These are phyloP conservation scores for Oenanthe melanoleuca DNA, from an alignment of 2,113 vertebrate species.

Conservation along the genomic window DNA sequence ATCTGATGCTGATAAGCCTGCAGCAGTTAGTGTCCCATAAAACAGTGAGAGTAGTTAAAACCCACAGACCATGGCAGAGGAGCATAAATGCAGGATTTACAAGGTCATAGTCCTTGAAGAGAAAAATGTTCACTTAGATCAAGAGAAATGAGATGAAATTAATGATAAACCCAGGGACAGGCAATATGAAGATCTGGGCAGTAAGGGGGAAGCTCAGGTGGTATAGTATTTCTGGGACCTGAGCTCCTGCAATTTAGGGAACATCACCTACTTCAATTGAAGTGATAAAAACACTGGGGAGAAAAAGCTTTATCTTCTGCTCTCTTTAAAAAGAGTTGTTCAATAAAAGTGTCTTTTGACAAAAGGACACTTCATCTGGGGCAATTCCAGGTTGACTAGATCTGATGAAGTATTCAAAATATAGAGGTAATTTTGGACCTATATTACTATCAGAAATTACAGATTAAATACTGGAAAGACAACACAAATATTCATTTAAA, in stretches of 20 bases:
- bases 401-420: not conserved
- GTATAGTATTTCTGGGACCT: not conserved
- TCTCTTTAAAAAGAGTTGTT: not conserved
- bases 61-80: not conserved
- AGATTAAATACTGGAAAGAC: not conserved
- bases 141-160: not conserved
- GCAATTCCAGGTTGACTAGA: not conserved
- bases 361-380: not conserved
- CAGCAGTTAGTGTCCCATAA: not conserved
- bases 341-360: not conserved
- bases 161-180: not conserved
- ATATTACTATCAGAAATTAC: not conserved
- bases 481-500: not conserved
- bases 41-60: not conserved
- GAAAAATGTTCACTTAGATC: not conserved
- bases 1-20: not conserved
- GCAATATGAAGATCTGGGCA: not conserved
- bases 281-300: not conserved
- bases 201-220: not conserved
- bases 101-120: not conserved
- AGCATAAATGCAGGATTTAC: not conserved
- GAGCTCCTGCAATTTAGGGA: not conserved
- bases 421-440: not conserved
- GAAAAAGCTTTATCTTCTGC: not conserved
- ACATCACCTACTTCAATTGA: not conserved